A percentile compares a stretch with the other conserved stretches of the same genome.
These are phyloP conservation scores for Ametastegia equiseti DNA, from an alignment of 2,888 invertebrate genomes.

Conservation along the genomic window DNA sequence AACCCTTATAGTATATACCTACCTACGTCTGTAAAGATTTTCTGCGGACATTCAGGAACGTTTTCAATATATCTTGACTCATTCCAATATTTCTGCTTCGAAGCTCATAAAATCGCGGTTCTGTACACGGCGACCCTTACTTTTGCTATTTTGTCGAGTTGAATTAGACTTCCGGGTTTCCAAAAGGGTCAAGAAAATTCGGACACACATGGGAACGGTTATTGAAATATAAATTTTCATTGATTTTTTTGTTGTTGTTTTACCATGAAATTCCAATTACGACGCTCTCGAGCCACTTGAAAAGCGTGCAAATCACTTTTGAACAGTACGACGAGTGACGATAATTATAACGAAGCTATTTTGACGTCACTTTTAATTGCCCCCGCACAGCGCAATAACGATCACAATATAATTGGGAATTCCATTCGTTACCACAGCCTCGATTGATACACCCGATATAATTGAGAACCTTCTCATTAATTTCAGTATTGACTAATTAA, in stretches of 20 bases:
- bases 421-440: slow-evolving; percentile 5
- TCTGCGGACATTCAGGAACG: background rate
- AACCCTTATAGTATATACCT: no score
- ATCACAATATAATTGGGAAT: slow-evolving; percentile 9
- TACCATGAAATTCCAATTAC: background rate
- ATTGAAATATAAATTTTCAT: background rate
- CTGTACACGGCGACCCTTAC: background rate
- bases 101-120: background rate
- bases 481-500: background rate
- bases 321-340: background rate
- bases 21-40: background rate
- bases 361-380: slow-evolving; percentile 1
- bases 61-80: slow-evolving; percentile 11
- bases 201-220: background rate
- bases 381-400: background rate
- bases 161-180: slow-evolving; percentile 5
- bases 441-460: slow-evolving; percentile 22
- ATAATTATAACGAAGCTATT: slow-evolving; percentile 18
- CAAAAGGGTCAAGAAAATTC: background rate
- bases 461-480: slow-evolving; percentile 18
- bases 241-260: background rate
- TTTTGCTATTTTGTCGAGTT: background rate
- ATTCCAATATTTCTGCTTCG: slow-evolving; percentile 1
- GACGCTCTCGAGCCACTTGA: background rate
- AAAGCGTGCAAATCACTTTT: background rate